phyloP scores from a whole-genome alignment of 2,113 vertebrate species.

The Tylochromis polylepis region DNA sequence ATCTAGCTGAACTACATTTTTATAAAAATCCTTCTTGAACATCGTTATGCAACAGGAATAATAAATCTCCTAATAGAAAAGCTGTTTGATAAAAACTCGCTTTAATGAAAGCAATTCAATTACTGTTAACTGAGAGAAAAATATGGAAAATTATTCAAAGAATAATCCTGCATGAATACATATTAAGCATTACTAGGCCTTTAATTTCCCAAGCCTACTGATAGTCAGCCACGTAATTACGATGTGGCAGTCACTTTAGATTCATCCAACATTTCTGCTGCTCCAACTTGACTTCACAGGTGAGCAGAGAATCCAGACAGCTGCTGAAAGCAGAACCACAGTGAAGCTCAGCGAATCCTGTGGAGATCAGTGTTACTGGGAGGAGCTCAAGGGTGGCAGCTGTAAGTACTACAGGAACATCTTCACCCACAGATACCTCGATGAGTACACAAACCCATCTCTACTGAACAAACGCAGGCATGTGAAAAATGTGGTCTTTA shows the following conservation, averaged over 20 bases:
- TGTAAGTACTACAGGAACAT: constrained; percentile 43
- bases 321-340: not conserved
- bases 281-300: not conserved
- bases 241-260: not conserved
- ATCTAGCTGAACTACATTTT: not conserved
- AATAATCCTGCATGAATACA: not conserved
- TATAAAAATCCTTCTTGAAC: not conserved
- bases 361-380: constrained; percentile 22
- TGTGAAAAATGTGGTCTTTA: constrained; percentile 44
- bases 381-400: constrained; percentile 35
- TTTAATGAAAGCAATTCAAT: not conserved
- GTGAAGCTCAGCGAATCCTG: constrained; percentile 6
- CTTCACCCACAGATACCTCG: constrained; percentile 12
- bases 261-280: not conserved
- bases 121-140: not conserved
- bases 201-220: not conserved
- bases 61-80: not conserved
- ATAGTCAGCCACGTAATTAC: not conserved
- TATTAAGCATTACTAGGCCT: not conserved
- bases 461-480: not conserved
- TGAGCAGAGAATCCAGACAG: not conserved
- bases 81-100: not conserved
- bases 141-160: not conserved
- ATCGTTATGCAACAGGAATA: not conserved
- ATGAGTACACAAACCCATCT: not conserved